Evolutionary conservation across 1,140 invertebrate species (phyloP), one percentile per base, ranked within the genome.

Genomic region (Cydia pomonella): DNA sequence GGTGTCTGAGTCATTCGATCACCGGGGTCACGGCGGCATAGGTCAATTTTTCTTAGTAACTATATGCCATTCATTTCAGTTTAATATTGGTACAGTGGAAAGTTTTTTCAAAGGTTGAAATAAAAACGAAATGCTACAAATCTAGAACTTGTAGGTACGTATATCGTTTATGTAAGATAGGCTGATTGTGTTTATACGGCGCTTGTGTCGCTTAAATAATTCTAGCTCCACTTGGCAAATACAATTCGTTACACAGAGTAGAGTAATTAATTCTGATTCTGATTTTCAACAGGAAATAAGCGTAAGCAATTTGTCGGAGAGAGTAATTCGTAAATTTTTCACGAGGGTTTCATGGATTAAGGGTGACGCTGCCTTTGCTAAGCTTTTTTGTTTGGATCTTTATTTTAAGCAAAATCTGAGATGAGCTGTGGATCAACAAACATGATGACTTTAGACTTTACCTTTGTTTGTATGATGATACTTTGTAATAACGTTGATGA

Each of bases 261-360:
- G 21, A 59, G 53, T 59, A 59, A 69, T 69, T 18, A 69, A 69
- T 69, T 69, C 10, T 69, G 64, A 69, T 69, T 69, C 29, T 69
- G 64, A 69, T 69, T 69, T 69, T 33, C 64, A 69, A 69, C 64
- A 69, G 64, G 27, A 69, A 66, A 69, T 69, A 69, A 69, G 64
- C 64, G 64, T 69, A 69, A 69, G 29, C 64, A 38, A 69, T 69
- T 69, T 69, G 64, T 69, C 29, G n/a, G 64, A 7, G 64, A 38
- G 27, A 69, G 64, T 69, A 69, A 69, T 69, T 69, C 27, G 64
- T 69, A 69, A 29, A 69, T 69, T 69, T 69, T 69, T 69, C 64
- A 69, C 64, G 64, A 69, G 64, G 64, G 33, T 69, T 69, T 18
- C 6, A 4, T 25, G 64, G 64, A 69, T 69, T 69, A 66, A 12